These are phyloP conservation scores for Uria lomvia DNA, from an alignment of 2,113 vertebrate genomes.

Conservation along the genomic window DNA sequence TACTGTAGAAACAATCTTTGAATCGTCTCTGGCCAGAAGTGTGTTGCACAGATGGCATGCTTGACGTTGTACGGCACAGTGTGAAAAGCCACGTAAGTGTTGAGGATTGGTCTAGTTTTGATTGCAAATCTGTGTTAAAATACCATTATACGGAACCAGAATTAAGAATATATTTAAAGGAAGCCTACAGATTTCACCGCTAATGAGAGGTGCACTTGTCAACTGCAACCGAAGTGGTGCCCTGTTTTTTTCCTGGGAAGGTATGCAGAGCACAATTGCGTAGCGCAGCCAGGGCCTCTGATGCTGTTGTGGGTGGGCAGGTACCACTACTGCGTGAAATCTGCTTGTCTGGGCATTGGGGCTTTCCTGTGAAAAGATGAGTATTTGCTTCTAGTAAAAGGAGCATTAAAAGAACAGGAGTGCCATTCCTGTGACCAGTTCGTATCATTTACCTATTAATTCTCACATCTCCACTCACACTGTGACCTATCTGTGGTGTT, in stretches of 20 bases:
- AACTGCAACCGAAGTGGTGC: not conserved
- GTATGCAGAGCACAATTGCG: not conserved
- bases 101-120: slow-evolving; percentile 57
- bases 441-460: not conserved
- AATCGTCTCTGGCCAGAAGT: slow-evolving; percentile 45
- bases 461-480: not conserved
- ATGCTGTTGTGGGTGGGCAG: not conserved
- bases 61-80: slow-evolving; percentile 45
- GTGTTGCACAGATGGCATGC: slow-evolving; percentile 62
- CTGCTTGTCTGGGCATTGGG: not conserved
- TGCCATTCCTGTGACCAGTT: not conserved
- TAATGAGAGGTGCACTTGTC: not conserved
- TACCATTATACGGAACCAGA: slow-evolving; percentile 11
- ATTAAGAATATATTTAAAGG: not conserved
- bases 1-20: slow-evolving; percentile 31
- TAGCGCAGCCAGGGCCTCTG: fast-evolving
- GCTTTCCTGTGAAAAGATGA: not conserved
- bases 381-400: not conserved
- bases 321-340: too few relatives aligned
- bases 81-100: slow-evolving; percentile 64
- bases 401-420: not conserved
- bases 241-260: not conserved
- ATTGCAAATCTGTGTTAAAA: slow-evolving; percentile 56
- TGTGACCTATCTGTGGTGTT: not conserved
- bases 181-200: not conserved